Percentiles rank a stretch among this genome's conserved stretches.
These are phyloP conservation scores for Upupa epops DNA, from an alignment of 2,113 vertebrate species.

Conservation along the genomic window DNA sequence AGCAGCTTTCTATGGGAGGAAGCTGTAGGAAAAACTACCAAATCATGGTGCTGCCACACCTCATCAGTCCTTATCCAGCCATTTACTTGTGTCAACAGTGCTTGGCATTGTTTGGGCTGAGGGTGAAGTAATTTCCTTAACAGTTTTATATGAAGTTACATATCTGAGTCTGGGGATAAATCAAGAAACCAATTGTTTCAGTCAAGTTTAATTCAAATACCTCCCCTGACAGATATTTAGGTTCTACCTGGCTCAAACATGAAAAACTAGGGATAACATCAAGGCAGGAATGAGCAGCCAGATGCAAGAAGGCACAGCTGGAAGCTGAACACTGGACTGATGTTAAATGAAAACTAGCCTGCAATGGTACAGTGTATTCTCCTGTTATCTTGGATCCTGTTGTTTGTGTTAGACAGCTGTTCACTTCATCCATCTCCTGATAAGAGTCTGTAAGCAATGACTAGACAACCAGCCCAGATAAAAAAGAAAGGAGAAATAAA, in stretches of 20 bases:
- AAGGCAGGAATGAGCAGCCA: neutral
- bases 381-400: constrained; percentile 76
- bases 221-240: neutral
- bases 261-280: neutral
- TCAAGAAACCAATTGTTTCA: neutral
- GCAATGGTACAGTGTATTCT: constrained; percentile 70
- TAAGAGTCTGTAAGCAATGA: constrained; percentile 71
- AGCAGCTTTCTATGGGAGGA: constrained; percentile 32
- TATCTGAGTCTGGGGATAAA: neutral
- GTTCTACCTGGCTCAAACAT: neutral
- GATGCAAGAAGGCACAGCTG: neutral
- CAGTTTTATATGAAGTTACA: neutral
- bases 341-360: constrained; percentile 61
- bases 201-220: neutral
- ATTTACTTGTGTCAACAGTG: neutral
- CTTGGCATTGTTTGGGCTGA: constrained; percentile 24
- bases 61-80: neutral
- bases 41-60: neutral
- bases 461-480: constrained; percentile 44
- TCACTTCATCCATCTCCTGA: constrained; percentile 74
- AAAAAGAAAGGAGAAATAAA: neutral
- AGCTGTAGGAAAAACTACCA: constrained; percentile 22
- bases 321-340: neutral
- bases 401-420: constrained; percentile 66
- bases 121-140: constrained; percentile 51